Evolutionary conservation across 2,797 vertebrate species (phyloP).

Genomic region (Xyrichtys novacula): DNA sequence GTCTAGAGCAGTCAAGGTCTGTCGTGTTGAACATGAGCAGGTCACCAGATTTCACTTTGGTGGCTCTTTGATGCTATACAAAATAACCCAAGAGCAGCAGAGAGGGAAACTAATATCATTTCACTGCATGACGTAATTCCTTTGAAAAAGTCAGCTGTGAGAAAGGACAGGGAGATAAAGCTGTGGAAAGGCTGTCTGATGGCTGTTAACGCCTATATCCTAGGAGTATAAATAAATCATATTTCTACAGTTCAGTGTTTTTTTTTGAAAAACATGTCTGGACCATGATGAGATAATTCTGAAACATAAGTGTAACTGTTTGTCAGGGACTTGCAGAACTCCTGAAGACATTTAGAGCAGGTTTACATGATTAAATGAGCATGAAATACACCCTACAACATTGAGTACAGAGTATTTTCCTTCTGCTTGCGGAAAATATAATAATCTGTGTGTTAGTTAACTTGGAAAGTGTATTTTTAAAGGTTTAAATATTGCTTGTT

Average conservation of each 20-base stretch:
- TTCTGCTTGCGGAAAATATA: no score
- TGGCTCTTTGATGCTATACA: slow-evolving; percentile 25
- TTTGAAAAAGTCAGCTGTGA: slow-evolving; percentile 46
- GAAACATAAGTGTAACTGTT: slow-evolving; percentile 5
- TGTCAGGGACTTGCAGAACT: slow-evolving; percentile 16
- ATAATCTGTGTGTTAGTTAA: no score
- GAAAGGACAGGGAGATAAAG: slow-evolving; percentile 30
- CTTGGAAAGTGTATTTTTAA: not conserved
- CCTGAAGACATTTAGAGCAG: slow-evolving; percentile 1
- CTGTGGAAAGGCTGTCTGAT: slow-evolving; percentile 38
- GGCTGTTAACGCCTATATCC: slow-evolving; percentile 47
- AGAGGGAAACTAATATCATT: slow-evolving; percentile 58
- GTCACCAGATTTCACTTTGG: slow-evolving; percentile 22
- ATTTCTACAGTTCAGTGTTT: slow-evolving; percentile 15
- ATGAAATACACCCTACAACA: not conserved
- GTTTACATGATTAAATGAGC: slow-evolving; percentile 7
- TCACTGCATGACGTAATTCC: slow-evolving; percentile 27
- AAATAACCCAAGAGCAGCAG: slow-evolving; percentile 37
- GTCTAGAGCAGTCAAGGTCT: slow-evolving; percentile 45
- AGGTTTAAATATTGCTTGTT: not conserved
- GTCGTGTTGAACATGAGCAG: slow-evolving; percentile 42
- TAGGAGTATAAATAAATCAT: slow-evolving; percentile 45
- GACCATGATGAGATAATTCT: not conserved
- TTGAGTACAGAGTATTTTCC: not conserved
- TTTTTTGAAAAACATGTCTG: slow-evolving; percentile 27